These are phyloP conservation scores for Callyntrura guangdongensis DNA, from an alignment of 2,888 invertebrate genomes.

Conservation along the genomic window DNA sequence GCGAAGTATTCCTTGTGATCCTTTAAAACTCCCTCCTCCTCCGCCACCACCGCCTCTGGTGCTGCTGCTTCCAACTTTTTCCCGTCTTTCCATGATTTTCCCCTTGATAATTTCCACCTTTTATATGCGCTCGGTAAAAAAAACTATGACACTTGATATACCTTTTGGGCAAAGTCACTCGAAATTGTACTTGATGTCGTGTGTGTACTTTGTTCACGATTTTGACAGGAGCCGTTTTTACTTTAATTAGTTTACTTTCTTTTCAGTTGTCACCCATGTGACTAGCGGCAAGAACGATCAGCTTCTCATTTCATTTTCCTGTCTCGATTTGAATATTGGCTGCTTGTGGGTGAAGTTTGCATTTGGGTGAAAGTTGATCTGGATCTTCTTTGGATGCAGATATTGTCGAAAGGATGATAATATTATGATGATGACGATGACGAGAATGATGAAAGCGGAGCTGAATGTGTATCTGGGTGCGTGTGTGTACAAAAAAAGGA, in stretches of 20 bases:
- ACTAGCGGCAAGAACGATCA: neutral
- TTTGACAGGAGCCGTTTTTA: neutral
- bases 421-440: too few species aligned
- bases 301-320: neutral
- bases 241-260: neutral
- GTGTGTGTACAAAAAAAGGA: neutral
- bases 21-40: slow-evolving; percentile 33
- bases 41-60: slow-evolving; percentile 42
- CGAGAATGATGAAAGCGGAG: slow-evolving; percentile 26
- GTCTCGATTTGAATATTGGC: neutral
- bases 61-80: slow-evolving; percentile 28
- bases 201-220: too few species aligned
- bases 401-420: slow-evolving; percentile 48
- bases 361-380: slow-evolving; percentile 57
- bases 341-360: neutral
- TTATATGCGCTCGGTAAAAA: neutral
- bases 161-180: neutral
- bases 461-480: neutral
- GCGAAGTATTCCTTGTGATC: slow-evolving; percentile 79
- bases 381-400: slow-evolving; percentile 26
- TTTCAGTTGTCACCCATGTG: neutral
- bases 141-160: slow-evolving; percentile 38
- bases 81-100: slow-evolving; percentile 62
- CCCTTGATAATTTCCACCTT: neutral
- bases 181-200: too few species aligned